Percentiles rank a stretch among this genome's conserved stretches.
phyloP scores from a whole-genome alignment of 2,888 invertebrate genomes.

The Pterobdella sp. region DNA sequence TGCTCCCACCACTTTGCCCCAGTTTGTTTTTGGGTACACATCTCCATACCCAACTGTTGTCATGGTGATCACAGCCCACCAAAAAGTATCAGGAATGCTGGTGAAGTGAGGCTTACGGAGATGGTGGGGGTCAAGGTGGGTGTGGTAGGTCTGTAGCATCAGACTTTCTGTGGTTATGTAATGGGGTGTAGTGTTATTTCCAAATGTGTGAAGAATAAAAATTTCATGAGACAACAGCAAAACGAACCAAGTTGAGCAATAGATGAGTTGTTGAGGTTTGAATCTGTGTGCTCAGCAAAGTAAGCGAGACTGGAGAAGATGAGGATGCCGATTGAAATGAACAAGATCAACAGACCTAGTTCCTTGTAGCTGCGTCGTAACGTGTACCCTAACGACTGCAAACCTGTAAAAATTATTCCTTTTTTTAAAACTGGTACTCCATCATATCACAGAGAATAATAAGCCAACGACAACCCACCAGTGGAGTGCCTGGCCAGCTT shows the following conservation, averaged over 20 bases:
- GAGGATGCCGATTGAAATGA: slow-evolving; percentile 95
- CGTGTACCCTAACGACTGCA: slow-evolving; percentile 95
- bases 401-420: slow-evolving; percentile 78
- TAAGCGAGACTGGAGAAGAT: slow-evolving; percentile 97
- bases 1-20: slow-evolving; percentile 99
- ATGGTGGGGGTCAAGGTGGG: slow-evolving; percentile 18
- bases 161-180: not conserved
- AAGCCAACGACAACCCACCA: not conserved
- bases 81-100: slow-evolving; percentile 98
- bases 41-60: slow-evolving; percentile 81
- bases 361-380: slow-evolving; percentile 97
- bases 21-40: slow-evolving; percentile 88
- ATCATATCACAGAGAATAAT: not conserved
- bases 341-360: slow-evolving; percentile 89
- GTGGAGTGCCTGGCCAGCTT: slow-evolving; percentile 57
- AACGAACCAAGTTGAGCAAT: not conserved
- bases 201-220: not conserved
- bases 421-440: not conserved
- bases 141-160: slow-evolving; percentile 8
- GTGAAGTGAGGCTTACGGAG: slow-evolving; percentile 63
- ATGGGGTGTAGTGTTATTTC: not conserved
- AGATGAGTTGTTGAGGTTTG: slow-evolving; percentile 57
- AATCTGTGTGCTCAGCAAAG: slow-evolving; percentile 97
- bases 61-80: slow-evolving; percentile 97
- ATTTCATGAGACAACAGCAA: not conserved